Evolutionary conservation across 2,888 invertebrate genomes (phyloP).

Genomic region (Xestia xanthographa): DNA sequence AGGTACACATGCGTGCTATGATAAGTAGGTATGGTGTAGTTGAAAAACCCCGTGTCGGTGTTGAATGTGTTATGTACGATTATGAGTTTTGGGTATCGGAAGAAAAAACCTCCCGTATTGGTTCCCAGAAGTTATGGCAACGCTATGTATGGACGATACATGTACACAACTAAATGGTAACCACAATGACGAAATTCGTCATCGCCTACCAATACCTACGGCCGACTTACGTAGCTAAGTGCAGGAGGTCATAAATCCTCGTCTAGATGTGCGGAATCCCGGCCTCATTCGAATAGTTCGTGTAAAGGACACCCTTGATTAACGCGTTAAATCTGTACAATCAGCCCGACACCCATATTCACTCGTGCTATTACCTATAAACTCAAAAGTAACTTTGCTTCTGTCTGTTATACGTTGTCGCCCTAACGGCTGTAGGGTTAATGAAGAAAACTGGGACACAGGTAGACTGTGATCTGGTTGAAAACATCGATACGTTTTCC

Average conservation of each 20-base stretch:
- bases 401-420: neutral
- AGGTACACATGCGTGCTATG: too few relatives aligned
- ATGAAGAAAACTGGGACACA: neutral
- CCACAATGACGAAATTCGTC: slow-evolving; percentile 11
- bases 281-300: slow-evolving; percentile 27
- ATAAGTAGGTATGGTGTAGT: too few relatives aligned
- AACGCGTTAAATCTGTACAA: neutral
- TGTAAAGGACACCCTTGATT: slow-evolving; percentile 21
- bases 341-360: neutral
- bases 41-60: too few relatives aligned
- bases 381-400: neutral
- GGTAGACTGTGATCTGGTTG: neutral
- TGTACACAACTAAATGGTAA: neutral
- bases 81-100: too few relatives aligned
- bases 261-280: slow-evolving; percentile 19
- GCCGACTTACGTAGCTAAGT: slow-evolving; percentile 12
- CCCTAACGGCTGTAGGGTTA: neutral
- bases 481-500: neutral
- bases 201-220: slow-evolving; percentile 14
- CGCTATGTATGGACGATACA: neutral
- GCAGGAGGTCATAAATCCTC: slow-evolving; percentile 38
- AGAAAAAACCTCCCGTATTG: too few relatives aligned
- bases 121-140: too few relatives aligned
- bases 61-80: too few relatives aligned
- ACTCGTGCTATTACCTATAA: neutral